Evolutionary conservation across 1,140 invertebrate species (phyloP), one percentile per base, ranked within the genome.

Genomic region (Thalassaphorura encarpata): DNA sequence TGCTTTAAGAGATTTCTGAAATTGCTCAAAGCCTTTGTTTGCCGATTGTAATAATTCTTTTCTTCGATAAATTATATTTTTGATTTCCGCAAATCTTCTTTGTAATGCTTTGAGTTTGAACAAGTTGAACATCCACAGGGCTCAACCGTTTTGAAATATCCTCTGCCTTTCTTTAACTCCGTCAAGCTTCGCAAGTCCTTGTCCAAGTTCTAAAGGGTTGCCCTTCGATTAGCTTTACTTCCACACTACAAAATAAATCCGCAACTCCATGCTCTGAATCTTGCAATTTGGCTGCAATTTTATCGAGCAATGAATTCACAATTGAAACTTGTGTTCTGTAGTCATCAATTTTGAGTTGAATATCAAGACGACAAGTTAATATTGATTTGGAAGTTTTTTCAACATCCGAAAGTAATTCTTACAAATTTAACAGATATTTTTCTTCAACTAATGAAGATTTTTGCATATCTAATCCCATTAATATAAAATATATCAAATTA

Each of bases 121-220:
- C 83, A 70, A 93, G 87, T 63, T 93, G 88, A 0, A 83, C 83
- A 70, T 94, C 91, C 39, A 89, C 72, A 70, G 86, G 89, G 68
- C 84, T 89, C 1, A 89, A 83, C 31, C 87, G 79, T 53, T 85
- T 82, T 47, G 81, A 83, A 26, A 89, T 83, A 69, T 83, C 75
- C 11, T 78, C 70, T 1, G 80, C 84, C 28, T 60, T 60, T 18
- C 27, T 50, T 64, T 66, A 16, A 69, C 56, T 26, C 64, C 60
- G n/a, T n/a, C n/a, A n/a, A n/a, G n/a, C 52, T 57, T 66, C 23
- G 56, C 62, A 26, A 45, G 29, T 21, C 65, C 52, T 42, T 76
- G 75, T 54, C 84, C 80, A 63, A 84, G 86, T 66, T 88, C 84
- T 1, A 72, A n/a, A 69, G 21, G 76, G 76, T 13, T 86, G 76